These are phyloP conservation scores for Eueremaeus valkanovi DNA, from an alignment of 2,888 invertebrate species.

Conservation along the genomic window DNA sequence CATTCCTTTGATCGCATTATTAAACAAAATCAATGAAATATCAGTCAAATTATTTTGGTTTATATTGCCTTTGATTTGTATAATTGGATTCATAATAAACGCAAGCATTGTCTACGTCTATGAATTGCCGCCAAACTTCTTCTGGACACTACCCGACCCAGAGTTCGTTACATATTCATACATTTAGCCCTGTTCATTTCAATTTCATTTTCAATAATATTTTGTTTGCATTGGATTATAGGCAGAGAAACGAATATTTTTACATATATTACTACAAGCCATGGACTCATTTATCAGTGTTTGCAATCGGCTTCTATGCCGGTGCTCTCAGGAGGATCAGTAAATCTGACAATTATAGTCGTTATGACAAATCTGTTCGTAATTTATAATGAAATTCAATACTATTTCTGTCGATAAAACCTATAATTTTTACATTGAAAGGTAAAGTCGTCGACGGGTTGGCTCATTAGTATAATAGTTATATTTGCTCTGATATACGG, in stretches of 20 bases:
- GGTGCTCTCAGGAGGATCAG: constrained; percentile 33
- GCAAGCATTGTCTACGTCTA: constrained; percentile 38
- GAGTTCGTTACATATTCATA: constrained; percentile 31
- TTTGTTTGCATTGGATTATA: neutral
- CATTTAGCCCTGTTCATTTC: neutral
- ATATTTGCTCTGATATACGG: constrained; percentile 35
- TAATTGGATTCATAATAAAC: constrained; percentile 39
- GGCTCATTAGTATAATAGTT: constrained; percentile 26
- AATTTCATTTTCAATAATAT: neutral
- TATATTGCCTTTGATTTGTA: constrained; percentile 20
- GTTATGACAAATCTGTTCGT: neutral
- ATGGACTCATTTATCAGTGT: constrained; percentile 43
- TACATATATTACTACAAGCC: constrained; percentile 41
- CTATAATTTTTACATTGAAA: neutral
- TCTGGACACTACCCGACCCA: constrained; percentile 43
- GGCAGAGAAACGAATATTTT: constrained; percentile 42
- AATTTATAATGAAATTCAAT: neutral
- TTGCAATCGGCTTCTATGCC: constrained; percentile 42
- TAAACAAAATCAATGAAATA: neutral
- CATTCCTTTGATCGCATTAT: constrained; percentile 32
- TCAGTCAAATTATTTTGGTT: constrained; percentile 34
- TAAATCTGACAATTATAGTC: neutral
- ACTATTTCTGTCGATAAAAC: neutral
- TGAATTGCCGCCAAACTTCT: constrained; percentile 40
- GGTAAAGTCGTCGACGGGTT: constrained; percentile 27